Evolutionary conservation across 1,140 invertebrate genomes (phyloP).

Genomic region (Brachionus manjavacas): DNA sequence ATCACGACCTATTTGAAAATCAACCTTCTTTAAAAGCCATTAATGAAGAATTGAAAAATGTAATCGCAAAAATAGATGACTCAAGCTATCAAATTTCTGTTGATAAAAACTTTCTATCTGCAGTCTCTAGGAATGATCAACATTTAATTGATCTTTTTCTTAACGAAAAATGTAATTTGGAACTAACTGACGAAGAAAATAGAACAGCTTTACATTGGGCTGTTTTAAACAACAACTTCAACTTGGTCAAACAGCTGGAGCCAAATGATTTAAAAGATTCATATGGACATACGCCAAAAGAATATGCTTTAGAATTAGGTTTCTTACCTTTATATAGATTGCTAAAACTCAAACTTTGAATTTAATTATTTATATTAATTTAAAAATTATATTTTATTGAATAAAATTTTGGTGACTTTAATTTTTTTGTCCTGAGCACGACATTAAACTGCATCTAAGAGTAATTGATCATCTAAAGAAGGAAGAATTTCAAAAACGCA

Average conservation of each 20-base stretch:
- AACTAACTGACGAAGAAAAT: slow-evolving; percentile 47
- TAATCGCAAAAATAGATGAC: not conserved
- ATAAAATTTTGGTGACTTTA: not conserved
- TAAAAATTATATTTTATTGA: not conserved
- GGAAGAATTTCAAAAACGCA: not conserved
- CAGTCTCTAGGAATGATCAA: not conserved
- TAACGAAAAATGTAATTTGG: not conserved
- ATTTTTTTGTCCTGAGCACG: not conserved
- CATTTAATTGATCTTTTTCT: slow-evolving; percentile 6
- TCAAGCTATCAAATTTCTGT: not conserved
- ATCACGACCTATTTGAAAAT: not conserved
- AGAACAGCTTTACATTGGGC: slow-evolving; percentile 52
- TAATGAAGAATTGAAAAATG: not conserved
- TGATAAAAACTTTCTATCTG: not conserved
- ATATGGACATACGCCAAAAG: not conserved
- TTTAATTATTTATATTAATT: not conserved
- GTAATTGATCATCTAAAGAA: not conserved
- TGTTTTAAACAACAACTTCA: slow-evolving; percentile 47
- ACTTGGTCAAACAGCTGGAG: slow-evolving; percentile 46
- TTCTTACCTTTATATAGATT: not conserved
- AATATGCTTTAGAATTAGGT: not conserved
- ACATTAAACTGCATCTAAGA: not conserved
- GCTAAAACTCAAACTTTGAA: not conserved
- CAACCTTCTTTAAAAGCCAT: not conserved
- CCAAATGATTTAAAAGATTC: not conserved